Percentiles rank a stretch among this genome's conserved stretches.
Evolutionary conservation across 30 jellyfish, hydroid and myxozoan species (phyloP).

Genomic region (Euphysa ruthae): DNA sequence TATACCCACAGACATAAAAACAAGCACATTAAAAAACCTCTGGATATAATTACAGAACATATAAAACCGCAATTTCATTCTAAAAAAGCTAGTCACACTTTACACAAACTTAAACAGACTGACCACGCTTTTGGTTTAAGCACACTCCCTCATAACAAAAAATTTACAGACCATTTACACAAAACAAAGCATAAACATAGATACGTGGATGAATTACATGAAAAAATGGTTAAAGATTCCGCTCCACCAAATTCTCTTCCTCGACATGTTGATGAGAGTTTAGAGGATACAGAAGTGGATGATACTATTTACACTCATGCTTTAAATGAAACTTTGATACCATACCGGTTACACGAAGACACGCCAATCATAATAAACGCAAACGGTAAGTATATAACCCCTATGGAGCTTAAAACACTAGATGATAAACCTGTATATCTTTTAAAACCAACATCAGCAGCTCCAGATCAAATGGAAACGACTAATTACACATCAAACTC

Average conservation of each 20-base stretch:
- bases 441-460: background rate
- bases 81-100: too few species aligned
- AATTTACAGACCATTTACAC: background rate
- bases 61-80: too few species aligned
- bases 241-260: background rate
- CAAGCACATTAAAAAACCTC: too few species aligned
- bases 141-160: background rate
- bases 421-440: constrained; percentile 20
- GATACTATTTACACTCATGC: background rate
- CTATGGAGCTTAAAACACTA: constrained; percentile 13
- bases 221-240: background rate
- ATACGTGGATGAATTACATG: background rate
- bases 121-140: too few species aligned
- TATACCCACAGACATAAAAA: background rate
- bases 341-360: constrained; percentile 7
- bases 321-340: background rate
- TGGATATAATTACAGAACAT: too few species aligned
- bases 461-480: background rate
- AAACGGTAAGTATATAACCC: constrained; percentile 14
- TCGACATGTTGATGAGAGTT: background rate
- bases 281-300: background rate
- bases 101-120: too few species aligned
- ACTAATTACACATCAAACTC: too few species aligned
- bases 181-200: background rate
- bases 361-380: constrained; percentile 20